Base-by-base conservation (phyloP, 2,113 vertebrate genomes). In the Probosciger aterrimus region DNA sequence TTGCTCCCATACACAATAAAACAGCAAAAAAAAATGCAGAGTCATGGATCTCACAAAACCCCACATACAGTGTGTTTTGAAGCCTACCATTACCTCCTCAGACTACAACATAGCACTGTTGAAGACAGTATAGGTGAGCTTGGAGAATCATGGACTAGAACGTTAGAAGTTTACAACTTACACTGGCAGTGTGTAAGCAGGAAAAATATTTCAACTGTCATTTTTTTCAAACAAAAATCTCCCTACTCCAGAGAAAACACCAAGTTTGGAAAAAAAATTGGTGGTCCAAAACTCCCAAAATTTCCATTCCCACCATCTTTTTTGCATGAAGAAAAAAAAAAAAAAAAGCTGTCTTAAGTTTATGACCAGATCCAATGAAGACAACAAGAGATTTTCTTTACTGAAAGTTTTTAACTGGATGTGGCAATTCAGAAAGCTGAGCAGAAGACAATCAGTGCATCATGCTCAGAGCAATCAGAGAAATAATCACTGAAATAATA, bases 71-170 rank as follows among this genome's bases (percentile, higher is more conserved):
- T 33, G 14, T 13, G n/a, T 73, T 73, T 10, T 65, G 46, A 92
- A 68, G 50, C 25, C 43, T 55, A 17, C 9, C 41, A 27, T 68
- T 82, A 33, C 19, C 17, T 76, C 53, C 9, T 53, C 35, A 5
- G 2, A 47, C 24, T 52, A 46, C 5, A 68, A 47, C 0, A 0
- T 22, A 64, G 41, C 1, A 0, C 41, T 57, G 17, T 6, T 68
- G 19, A 71, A 44, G 49, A 82, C 27, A 53, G 83, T 33, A 92
- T 0, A 28, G 25, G 20, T n/a, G 23, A 59, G 5, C 9, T 67
- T 70, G 8, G 35, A 43, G 44, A 52, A 80, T 5, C 43, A 35
- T 1, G 7, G 65, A n/a, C 50, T 75, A 53, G 23, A 76, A 53
- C 6, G 3, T 18, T 37, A 41, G 11, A 93, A 69, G 23, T 74